Conservation (phyloP, 2,797 vertebrate genomes). For the Gambusia yucatana region DNA sequence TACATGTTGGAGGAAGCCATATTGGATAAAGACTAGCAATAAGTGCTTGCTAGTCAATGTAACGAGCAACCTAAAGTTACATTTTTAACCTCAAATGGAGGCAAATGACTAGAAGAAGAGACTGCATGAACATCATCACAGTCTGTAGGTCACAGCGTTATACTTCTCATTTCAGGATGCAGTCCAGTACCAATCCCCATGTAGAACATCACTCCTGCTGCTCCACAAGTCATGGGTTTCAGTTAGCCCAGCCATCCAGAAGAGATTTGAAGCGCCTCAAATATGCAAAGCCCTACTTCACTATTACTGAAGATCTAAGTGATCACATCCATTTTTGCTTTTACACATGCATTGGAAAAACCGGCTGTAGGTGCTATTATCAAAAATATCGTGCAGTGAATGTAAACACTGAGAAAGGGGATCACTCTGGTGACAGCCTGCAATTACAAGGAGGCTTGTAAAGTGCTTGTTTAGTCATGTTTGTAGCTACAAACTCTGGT, state of each 20-base stretch:
- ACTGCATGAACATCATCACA: neutral
- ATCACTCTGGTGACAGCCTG: slow-evolving; percentile 20
- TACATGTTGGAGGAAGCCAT: slow-evolving; percentile 4
- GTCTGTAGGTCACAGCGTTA: neutral
- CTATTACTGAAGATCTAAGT: slow-evolving; percentile 3
- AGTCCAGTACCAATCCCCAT: slow-evolving; percentile 5
- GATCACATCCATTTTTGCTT: neutral
- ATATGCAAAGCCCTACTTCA: neutral
- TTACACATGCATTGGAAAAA: neutral
- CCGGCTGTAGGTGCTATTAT: neutral
- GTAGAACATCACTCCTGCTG: slow-evolving; percentile 30
- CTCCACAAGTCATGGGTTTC: slow-evolving; percentile 33
- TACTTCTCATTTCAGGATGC: neutral
- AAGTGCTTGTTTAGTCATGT: slow-evolving; percentile 11
- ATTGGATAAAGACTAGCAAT: slow-evolving; percentile 42
- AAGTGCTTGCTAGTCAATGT: slow-evolving; percentile 40
- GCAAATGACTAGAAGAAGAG: neutral
- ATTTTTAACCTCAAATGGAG: slow-evolving; percentile 14
- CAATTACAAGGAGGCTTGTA: slow-evolving; percentile 17
- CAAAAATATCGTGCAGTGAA: neutral
- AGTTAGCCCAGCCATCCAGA: slow-evolving; percentile 35
- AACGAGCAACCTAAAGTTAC: slow-evolving; percentile 41
- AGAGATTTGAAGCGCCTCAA: slow-evolving; percentile 15
- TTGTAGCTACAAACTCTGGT: neutral
- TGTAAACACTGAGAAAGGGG: slow-evolving; percentile 12